Percentiles rank a stretch among this genome's conserved stretches.
Conservation (phyloP, 2,113 vertebrate species). For the Pycnonotus jocosus region DNA sequence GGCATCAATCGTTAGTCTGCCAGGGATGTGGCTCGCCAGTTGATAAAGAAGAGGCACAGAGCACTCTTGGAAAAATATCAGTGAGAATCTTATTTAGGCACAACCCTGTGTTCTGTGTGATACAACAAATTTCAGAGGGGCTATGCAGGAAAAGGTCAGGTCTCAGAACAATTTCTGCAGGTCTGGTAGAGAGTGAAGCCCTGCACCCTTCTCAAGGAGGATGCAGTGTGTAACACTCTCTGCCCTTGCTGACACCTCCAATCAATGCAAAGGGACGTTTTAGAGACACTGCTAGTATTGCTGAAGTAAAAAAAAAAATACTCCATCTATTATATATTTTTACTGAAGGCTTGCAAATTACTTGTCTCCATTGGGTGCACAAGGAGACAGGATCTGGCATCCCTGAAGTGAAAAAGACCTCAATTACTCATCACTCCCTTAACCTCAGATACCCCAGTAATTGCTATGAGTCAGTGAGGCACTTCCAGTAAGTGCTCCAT, state of each 20-base stretch:
- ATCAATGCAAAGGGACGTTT: neutral
- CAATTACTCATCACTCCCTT: conserved; percentile 59
- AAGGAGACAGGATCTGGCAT: conserved; percentile 26
- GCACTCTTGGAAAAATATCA: neutral
- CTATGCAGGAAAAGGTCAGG: neutral
- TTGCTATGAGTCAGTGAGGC: conserved; percentile 55
- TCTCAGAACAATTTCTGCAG: neutral
- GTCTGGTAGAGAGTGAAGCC: neutral
- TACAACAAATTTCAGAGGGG: neutral
- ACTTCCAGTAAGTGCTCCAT: conserved; percentile 45
- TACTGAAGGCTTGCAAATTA: conserved; percentile 1
- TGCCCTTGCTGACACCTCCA: neutral
- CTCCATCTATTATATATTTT: neutral
- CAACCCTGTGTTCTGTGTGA: neutral
- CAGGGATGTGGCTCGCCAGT: neutral
- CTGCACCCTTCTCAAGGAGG: neutral
- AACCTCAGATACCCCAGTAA: conserved; percentile 57
- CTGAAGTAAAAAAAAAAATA: neutral
- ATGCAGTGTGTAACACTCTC: neutral
- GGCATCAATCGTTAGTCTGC: neutral
- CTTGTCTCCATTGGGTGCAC: neutral
- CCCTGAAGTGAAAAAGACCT: conserved; percentile 29
- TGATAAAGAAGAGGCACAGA: neutral
- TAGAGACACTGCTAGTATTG: neutral
- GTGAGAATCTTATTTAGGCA: neutral